Percentiles rank a stretch among this genome's conserved stretches.
phyloP scores from a whole-genome alignment of 2,113 vertebrate genomes.

The Psittacula cyanocephala region DNA sequence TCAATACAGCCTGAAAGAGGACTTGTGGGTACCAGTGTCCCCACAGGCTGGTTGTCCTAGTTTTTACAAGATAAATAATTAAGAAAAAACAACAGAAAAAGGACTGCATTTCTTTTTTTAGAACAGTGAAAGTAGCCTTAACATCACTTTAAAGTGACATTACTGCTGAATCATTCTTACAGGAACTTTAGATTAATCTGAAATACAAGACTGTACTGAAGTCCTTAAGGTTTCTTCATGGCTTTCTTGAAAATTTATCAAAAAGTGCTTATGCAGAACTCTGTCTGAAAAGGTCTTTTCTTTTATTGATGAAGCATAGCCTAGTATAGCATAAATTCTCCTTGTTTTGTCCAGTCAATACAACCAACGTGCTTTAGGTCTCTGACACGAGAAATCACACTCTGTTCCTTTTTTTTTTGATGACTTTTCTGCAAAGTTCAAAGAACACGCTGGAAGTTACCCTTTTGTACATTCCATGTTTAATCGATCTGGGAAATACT shows the following conservation, averaged over 20 bases:
- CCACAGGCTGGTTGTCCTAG: not conserved
- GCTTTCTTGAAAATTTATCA: not conserved
- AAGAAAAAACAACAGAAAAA: not conserved
- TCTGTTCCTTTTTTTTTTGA: not conserved
- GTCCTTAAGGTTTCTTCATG: not conserved
- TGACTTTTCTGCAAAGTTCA: not conserved
- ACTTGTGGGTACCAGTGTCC: not conserved
- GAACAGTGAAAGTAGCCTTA: not conserved
- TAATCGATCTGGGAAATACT: not conserved
- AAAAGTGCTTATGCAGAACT: not conserved
- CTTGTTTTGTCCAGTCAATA: not conserved
- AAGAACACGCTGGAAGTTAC: not conserved
- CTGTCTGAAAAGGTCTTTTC: not conserved
- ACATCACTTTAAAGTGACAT: not conserved
- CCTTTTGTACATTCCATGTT: not conserved
- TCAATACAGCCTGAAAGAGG: not conserved
- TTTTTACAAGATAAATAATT: conserved; percentile 14
- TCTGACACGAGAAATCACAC: not conserved
- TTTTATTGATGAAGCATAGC: not conserved
- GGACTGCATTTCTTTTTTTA: not conserved
- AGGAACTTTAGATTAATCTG: not conserved
- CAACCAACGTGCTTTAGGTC: not conserved
- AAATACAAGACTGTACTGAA: not conserved
- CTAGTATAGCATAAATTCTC: not conserved
- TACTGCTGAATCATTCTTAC: conserved; percentile 4